Evolutionary conservation across 2,113 vertebrate genomes (phyloP).

Genomic region (Daphoenositta chrysoptera): DNA sequence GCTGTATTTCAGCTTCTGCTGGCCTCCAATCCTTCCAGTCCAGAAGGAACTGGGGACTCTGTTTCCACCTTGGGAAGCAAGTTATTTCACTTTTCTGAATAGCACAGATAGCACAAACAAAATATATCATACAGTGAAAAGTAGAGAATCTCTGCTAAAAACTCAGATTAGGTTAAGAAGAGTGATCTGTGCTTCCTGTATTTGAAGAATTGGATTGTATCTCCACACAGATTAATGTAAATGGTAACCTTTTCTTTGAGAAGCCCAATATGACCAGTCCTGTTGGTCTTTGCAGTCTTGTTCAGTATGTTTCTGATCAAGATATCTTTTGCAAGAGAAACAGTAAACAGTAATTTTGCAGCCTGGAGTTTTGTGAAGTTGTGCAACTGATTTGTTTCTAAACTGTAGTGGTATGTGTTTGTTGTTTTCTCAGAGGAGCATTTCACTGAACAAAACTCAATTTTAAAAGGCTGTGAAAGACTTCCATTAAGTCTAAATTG

Average conservation of each 20-base stretch:
- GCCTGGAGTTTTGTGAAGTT: background rate
- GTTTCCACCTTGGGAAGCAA: background rate
- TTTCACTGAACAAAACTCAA: background rate
- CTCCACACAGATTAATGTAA: background rate
- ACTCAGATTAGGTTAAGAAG: background rate
- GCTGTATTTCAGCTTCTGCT: background rate
- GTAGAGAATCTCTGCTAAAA: background rate
- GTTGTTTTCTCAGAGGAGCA: background rate
- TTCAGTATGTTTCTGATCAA: background rate
- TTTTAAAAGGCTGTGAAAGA: background rate
- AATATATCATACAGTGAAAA: background rate
- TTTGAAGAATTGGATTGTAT: background rate
- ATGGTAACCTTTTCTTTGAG: background rate
- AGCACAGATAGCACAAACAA: background rate
- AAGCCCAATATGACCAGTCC: background rate
- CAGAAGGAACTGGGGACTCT: background rate
- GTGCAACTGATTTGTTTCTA: background rate
- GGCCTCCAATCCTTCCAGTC: background rate
- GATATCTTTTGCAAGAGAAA: background rate
- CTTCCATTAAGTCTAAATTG: background rate
- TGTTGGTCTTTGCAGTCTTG: background rate
- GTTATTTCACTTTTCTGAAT: background rate
- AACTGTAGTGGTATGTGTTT: background rate
- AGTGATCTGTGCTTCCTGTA: background rate
- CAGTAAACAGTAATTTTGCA: background rate